Conservation (phyloP, 1,140 invertebrate genomes). For the Goniozus legneri region DNA sequence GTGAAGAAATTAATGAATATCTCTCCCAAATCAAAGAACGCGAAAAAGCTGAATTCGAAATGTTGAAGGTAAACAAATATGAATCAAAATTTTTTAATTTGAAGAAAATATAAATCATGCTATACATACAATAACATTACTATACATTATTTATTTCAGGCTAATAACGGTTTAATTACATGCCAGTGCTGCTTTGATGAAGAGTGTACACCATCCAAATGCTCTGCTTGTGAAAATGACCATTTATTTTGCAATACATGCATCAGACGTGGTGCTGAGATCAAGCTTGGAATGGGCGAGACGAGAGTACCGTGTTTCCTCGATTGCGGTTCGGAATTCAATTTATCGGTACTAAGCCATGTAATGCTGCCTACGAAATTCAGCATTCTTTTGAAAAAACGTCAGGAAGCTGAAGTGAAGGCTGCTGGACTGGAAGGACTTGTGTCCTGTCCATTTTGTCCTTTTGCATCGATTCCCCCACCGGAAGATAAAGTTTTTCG, state of each 20-base stretch:
- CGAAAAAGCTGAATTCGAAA: slow-evolving; percentile 37
- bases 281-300: slow-evolving; percentile 56
- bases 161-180: slow-evolving; percentile 38
- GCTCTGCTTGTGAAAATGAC: slow-evolving; percentile 55
- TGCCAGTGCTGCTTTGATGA: slow-evolving; percentile 63
- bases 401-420: slow-evolving; percentile 60
- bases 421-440: slow-evolving; percentile 61
- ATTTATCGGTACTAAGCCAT: slow-evolving; percentile 50
- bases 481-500: slow-evolving; percentile 61
- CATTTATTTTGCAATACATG: slow-evolving; percentile 63
- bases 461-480: slow-evolving; percentile 60
- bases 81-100: no score
- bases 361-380: slow-evolving; percentile 56
- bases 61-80: slow-evolving; percentile 37
- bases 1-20: slow-evolving; percentile 46
- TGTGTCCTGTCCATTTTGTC: slow-evolving; percentile 64
- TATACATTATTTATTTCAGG: slow-evolving; percentile 34
- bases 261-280: slow-evolving; percentile 52
- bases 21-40: slow-evolving; percentile 30
- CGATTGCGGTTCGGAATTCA: slow-evolving; percentile 51
- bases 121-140: no score
- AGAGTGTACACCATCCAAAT: slow-evolving; percentile 60
- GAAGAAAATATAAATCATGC: no score
- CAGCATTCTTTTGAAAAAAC: slow-evolving; percentile 53
- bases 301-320: slow-evolving; percentile 55